Evolutionary conservation across 2,888 invertebrate genomes (phyloP).

Genomic region (Hedychridium roseum): DNA sequence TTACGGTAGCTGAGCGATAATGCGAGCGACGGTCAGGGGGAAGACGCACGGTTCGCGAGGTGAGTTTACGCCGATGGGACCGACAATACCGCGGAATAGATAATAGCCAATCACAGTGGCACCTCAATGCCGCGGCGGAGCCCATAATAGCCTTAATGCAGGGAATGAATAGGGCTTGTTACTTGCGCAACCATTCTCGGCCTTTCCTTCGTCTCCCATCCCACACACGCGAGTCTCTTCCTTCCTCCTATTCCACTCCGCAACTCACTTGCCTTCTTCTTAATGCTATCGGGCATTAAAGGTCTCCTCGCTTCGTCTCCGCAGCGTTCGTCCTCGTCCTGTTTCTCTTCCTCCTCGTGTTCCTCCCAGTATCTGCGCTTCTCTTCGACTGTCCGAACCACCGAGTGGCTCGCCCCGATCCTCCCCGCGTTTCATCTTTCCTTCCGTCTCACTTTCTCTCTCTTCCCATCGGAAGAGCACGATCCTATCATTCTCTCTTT

Average conservation of each 20-base stretch:
- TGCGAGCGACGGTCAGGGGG: not conserved
- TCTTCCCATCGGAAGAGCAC: conserved; percentile 1
- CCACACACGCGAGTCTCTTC: not conserved
- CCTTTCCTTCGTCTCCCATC: conserved; percentile 10
- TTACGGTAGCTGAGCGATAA: no score
- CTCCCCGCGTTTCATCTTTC: conserved; percentile 20
- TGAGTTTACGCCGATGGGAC: conserved; percentile 1
- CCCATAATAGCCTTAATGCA: conserved; percentile 50
- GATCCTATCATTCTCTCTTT: not conserved
- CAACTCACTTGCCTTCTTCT: not conserved
- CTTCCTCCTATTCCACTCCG: not conserved
- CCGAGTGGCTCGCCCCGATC: conserved; percentile 17
- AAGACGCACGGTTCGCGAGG: no score
- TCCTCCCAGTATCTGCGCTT: not conserved
- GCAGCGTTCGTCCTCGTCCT: not conserved
- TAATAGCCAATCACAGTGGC: conserved; percentile 50
- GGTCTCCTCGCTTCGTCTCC: no score
- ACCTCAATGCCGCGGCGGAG: conserved; percentile 34
- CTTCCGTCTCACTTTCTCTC: conserved; percentile 6
- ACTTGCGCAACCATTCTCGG: conserved; percentile 44
- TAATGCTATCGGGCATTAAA: not conserved
- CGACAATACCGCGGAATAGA: conserved; percentile 44
- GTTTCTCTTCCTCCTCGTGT: not conserved
- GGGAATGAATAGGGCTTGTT: conserved; percentile 49
- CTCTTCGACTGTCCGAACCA: conserved; percentile 1